Evolutionary conservation across 2,113 vertebrate species (phyloP), one percentile per base, ranked within the genome.

Genomic region (Podocnemis expansa): DNA sequence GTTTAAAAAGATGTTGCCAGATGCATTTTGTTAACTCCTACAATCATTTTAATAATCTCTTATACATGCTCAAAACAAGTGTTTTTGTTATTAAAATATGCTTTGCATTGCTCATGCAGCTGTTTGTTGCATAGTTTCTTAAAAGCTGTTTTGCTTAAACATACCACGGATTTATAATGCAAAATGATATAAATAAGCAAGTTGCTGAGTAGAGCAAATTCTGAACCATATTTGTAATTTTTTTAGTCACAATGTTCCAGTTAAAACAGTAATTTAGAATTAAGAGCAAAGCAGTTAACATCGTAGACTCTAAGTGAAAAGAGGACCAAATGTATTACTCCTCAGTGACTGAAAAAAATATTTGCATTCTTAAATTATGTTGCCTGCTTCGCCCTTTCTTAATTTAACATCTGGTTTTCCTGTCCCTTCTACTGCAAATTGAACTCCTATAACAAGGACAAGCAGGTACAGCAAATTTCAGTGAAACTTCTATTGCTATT

Each of bases 31-130:
- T 17, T 75, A 16, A 34, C 47, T 85, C 63, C 29, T 78, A 82
- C 79, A 76, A 52, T 45, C 31, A 29, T 13, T 0, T 6, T 78
- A 76, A 88, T 45, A 84, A 56, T 5, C 55, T 34, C 70, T 83
- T 88, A 34, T n/a, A 87, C n/a, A n/a, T 89, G 81, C 90, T 95
- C 67, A 80, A 60, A 91, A 78, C 76, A 93, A 82, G 19, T 83
- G 89, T 91, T 96, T n/a, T 94, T 70, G 16, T 52, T 93, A 95
- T 67, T 58, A 25, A 84, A 25, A 89, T 38, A 79, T 49, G 29
- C 83, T 93, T 45, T 85, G 84, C 75, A 73, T 13, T 60, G 27
- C 6, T 60, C 16, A 45, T 22, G 52, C n/a, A 88, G 27, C 38
- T 16, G 45, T 58, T 89, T 88, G 84, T 31, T 90, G n/a, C 5